Evolutionary conservation across 2,113 vertebrate genomes (phyloP), one percentile per base, ranked within the genome.

Genomic region (Muscicapa adusta): DNA sequence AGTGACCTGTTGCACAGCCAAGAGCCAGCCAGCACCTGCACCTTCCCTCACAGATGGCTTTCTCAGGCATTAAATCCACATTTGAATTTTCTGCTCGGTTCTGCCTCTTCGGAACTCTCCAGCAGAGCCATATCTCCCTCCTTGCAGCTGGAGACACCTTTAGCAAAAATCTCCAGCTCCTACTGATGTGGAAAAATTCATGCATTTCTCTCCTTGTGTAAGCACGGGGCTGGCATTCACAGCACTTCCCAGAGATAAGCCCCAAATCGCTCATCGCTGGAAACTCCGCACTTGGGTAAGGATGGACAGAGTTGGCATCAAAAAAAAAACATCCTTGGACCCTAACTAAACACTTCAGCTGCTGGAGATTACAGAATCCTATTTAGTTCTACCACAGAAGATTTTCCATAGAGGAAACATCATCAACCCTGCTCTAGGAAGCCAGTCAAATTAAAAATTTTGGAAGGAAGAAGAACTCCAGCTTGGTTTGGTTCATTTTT

Each of bases 181-280:
- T 80, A 90, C 86, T 91, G 94, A 97, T 94, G 94, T 97, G 96
- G 95, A 95, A 96, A 96, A 96, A 96, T 79, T 90, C 91, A 96
- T 95, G 80, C 82, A 93, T 94, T 97, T 97, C 71, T 65, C 82
- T 93, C 63, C 87, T 15, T 0, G 1, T 67, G 61, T 85, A 67
- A 93, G 85, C 40, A 11, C 3, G 0, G 56, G 76, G 23, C 63
- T 74, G 80, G 82, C 45, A 60, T 71, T 91, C 57, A n/a, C 9
- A 0, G 90, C 88, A 34, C 60, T 77, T 85, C 60, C 68, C 29
- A 75, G 71, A 0, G 60, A 97, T 97, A 96, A 97, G 94, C 89
- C 38, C 62, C 25, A 56, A 85, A 84, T 80, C 29, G 0, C 70
- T 73, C 67, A 71, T 61, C 20, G 0, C 83, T 84, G 26, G 40